Base-by-base conservation (phyloP, 37 sponge, comb jelly and placozoan species). In the Ianthella basta region DNA sequence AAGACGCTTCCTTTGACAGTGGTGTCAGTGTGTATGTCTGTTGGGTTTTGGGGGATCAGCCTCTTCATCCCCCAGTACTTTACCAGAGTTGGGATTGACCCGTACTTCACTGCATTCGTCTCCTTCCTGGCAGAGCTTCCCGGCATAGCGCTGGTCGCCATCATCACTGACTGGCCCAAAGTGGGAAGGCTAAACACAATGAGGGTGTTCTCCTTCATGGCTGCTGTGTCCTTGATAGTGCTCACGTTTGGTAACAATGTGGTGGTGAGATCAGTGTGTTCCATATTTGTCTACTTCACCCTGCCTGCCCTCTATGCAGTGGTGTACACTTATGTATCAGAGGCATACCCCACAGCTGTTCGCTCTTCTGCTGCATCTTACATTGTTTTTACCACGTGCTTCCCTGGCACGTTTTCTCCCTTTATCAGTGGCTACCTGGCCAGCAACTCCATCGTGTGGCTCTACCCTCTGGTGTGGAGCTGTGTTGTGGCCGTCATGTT, bases 141-240 rank as follows among this genome's bases (percentile, higher is more conserved):
- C 0, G 92, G 92, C 50, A 85, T 88, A 6, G 36, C 87, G 0
- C 79, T 91, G 36, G 59, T 91, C 60, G 53, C 88, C 18, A 87
- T 91, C 30, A 87, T 91, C 40, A 80, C 81, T 1, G 92, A 91
- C 35, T 91, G 88, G 92, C 82, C 67, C 1, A 19, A 38, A 74
- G 72, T 91, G 21, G 92, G 92, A 4, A 25, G 92, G 63, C 72
- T 91, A 6, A 87, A 91, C 68, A 75, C 92, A 4, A 37, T 91
- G 6, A 40, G 92, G 23, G 24, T 87, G 15, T 88, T 67, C 34
- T 59, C 82, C 20, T 21, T 60, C 1, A 5, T 85, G 34, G 36
- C 80, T 39, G 60, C 54, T 0, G 23, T 73, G 10, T 91, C 41
- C 53, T 77, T 87, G 21, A 59, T 88, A 3, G 66, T 87, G 12